Conservation (phyloP, 2,888 invertebrate genomes). For the Empis stercorea region DNA sequence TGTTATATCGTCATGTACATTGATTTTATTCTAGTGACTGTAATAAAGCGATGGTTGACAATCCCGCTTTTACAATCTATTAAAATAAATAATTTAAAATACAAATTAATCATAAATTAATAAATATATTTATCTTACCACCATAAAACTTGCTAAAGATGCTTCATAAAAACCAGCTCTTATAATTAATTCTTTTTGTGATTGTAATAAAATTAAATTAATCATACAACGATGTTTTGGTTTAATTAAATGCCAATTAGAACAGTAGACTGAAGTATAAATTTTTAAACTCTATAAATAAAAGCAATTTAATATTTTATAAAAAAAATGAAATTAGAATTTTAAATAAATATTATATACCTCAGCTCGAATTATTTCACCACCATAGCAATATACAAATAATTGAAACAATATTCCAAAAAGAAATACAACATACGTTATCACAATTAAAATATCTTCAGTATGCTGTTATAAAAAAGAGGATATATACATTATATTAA, state of each 20-base stretch:
- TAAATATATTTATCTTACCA: too few relatives aligned
- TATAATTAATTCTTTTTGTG: slow-evolving; percentile 2
- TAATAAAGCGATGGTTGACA: slow-evolving; percentile 4
- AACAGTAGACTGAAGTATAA: background rate
- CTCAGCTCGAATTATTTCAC: background rate
- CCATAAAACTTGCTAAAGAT: slow-evolving; percentile 3
- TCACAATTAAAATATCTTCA: background rate
- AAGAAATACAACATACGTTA: background rate
- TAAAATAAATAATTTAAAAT: too few relatives aligned
- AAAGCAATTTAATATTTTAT: background rate
- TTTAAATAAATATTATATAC: background rate
- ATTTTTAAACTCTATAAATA: background rate
- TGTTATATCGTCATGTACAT: too few relatives aligned
- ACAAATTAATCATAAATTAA: background rate
- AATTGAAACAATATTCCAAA: slow-evolving; percentile 1
- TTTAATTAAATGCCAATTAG: slow-evolving; percentile 3
- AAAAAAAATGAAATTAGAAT: background rate
- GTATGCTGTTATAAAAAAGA: too few relatives aligned
- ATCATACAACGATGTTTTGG: slow-evolving; percentile 4
- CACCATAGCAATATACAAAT: slow-evolving; percentile 5
- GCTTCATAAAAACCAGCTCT: slow-evolving; percentile 5
- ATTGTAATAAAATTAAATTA: background rate
- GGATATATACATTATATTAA: too few relatives aligned
- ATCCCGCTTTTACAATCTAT: slow-evolving; percentile 5
- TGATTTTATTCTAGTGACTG: slow-evolving; percentile 2